These are phyloP conservation scores for Polypterus senegalus DNA, from an alignment of 2,113 vertebrate genomes.

Conservation along the genomic window DNA sequence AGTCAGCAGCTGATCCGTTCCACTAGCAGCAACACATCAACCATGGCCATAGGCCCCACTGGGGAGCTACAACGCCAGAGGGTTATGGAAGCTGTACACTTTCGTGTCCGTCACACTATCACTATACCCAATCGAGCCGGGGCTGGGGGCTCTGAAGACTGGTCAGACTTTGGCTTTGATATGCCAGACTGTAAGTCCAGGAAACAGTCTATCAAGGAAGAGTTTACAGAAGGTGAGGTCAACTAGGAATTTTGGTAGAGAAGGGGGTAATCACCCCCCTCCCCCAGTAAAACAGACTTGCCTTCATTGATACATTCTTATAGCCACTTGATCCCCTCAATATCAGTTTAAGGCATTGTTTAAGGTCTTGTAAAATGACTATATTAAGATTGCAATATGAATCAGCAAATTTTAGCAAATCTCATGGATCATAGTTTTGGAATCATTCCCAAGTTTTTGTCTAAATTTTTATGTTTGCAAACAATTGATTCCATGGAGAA, in stretches of 20 bases:
- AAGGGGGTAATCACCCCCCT: conserved; percentile 13
- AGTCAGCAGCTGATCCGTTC: conserved; percentile 79
- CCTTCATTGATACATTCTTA: no score
- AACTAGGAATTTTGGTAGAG: conserved; percentile 43
- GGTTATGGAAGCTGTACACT: conserved; percentile 96
- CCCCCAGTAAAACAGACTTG: conserved; percentile 4
- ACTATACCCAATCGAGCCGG: conserved; percentile 80
- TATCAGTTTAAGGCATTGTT: no score
- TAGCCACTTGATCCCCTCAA: no score
- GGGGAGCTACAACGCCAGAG: conserved; percentile 90
- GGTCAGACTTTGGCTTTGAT: conserved; percentile 97
- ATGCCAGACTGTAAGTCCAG: conserved; percentile 86
- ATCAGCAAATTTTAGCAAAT: no score
- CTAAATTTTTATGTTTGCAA: no score
- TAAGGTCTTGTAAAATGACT: no score
- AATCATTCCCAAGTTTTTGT: no score
- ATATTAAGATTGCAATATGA: no score
- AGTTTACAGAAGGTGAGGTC: conserved; percentile 76
- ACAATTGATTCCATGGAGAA: no score
- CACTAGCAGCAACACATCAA: conserved; percentile 67
- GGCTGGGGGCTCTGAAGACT: conserved; percentile 59
- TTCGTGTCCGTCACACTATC: conserved; percentile 95
- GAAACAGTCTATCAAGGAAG: conserved; percentile 88
- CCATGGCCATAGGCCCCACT: conserved; percentile 60
- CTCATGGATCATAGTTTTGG: no score